Conservation (phyloP, 1,140 invertebrate species). For the Macrotrachela quadricornifera region DNA sequence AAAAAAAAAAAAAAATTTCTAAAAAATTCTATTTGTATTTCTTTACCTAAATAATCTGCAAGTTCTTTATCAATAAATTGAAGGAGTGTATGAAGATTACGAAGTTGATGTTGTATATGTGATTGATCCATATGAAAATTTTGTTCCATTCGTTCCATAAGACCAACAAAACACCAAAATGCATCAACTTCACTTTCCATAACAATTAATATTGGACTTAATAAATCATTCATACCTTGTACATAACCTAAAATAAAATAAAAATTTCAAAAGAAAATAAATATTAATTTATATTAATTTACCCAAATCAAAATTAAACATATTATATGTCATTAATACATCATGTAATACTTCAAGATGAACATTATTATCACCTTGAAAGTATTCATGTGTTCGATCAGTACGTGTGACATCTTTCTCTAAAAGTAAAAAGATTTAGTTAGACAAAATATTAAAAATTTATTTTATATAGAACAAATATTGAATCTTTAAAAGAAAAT, state of each 20-base stretch:
- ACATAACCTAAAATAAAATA: slow-evolving; percentile 33
- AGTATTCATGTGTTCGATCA: slow-evolving; percentile 64
- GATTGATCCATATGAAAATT: slow-evolving; percentile 92
- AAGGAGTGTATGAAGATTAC: slow-evolving; percentile 57
- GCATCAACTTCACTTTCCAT: slow-evolving; percentile 75
- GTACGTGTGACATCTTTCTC: slow-evolving; percentile 94
- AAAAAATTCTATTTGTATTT: too few relatives aligned
- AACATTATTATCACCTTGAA: slow-evolving; percentile 61
- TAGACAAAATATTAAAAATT: too few relatives aligned
- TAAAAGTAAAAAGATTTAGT: slow-evolving; percentile 29
- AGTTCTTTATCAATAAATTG: slow-evolving; percentile 58
- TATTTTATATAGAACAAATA: too few relatives aligned
- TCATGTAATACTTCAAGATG: slow-evolving; percentile 64
- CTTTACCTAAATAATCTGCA: slow-evolving; percentile 46
- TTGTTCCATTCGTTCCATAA: slow-evolving; percentile 77
- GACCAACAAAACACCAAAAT: slow-evolving; percentile 98
- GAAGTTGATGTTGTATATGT: slow-evolving; percentile 76
- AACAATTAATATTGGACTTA: slow-evolving; percentile 64
- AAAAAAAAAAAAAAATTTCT: too few relatives aligned
- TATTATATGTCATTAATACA: slow-evolving; percentile 94
- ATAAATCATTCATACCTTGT: slow-evolving; percentile 78
- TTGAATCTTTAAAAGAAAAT: too few relatives aligned
- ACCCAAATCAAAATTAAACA: slow-evolving; percentile 94
- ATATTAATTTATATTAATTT: slow-evolving; percentile 20
- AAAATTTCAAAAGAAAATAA: slow-evolving; percentile 9